These are phyloP conservation scores for Distichodus sexfasciatus DNA, from an alignment of 2,797 vertebrate species.

Conservation along the genomic window DNA sequence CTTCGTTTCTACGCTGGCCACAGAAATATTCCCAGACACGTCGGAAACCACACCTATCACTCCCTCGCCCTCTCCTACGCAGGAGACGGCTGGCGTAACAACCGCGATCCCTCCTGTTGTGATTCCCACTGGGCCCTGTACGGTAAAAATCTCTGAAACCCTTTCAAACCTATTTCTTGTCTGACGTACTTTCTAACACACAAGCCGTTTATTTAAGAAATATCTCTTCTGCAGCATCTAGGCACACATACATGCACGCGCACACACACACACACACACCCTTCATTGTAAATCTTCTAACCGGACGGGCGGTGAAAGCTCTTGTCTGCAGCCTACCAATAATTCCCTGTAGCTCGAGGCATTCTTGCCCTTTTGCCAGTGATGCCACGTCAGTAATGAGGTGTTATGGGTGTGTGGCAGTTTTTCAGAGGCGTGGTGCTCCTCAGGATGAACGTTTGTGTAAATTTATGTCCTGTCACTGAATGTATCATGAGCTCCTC, in stretches of 20 bases:
- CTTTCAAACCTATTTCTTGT: background rate
- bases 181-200: background rate
- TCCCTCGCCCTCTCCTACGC: conserved; percentile 44
- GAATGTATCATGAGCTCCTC: background rate
- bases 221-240: no score
- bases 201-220: background rate
- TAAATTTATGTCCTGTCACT: background rate
- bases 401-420: background rate
- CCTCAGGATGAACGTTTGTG: background rate
- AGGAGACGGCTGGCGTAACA: conserved; percentile 48
- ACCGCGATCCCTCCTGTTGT: conserved; percentile 61
- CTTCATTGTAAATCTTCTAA: background rate
- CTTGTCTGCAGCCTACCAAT: background rate
- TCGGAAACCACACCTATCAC: conserved; percentile 48
- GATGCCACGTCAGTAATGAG: background rate
- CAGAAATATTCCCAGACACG: conserved; percentile 42
- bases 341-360: conserved; percentile 18
- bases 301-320: background rate
- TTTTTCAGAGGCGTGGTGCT: background rate
- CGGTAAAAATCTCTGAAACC: conserved; percentile 49
- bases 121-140: conserved; percentile 71
- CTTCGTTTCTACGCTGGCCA: conserved; percentile 38
- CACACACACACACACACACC: conserved; percentile 1
- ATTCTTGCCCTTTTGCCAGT: conserved; percentile 20
- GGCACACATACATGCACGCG: background rate